Conservation (phyloP, 2,113 vertebrate genomes). For the Chaenocephalus aceratus region DNA sequence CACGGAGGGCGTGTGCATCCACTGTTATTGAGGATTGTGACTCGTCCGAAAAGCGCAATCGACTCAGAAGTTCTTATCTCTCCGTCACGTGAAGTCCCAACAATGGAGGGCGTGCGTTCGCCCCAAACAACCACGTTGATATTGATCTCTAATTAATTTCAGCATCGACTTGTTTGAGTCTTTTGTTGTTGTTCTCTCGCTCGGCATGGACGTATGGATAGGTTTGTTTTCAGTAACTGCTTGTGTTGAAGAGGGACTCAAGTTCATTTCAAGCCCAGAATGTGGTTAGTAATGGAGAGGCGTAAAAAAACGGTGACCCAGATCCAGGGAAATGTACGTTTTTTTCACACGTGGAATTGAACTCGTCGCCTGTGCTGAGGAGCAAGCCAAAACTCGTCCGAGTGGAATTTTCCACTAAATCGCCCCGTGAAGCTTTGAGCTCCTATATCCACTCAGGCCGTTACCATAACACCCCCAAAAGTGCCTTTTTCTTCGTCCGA, state of each 20-base stretch:
- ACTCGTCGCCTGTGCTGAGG: conserved; percentile 6
- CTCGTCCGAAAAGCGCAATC: background rate
- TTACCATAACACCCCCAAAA: conserved; percentile 40
- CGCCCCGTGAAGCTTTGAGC: conserved; percentile 12
- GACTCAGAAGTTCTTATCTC: conserved; percentile 20
- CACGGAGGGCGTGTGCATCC: background rate
- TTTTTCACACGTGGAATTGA: background rate
- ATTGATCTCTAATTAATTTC: conserved; percentile 53
- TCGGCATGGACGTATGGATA: conserved; percentile 45
- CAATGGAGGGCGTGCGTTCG: conserved; percentile 9
- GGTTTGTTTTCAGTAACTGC: conserved; percentile 54
- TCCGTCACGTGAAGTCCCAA: conserved; percentile 20
- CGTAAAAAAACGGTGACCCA: conserved; percentile 1
- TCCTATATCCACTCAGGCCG: conserved; percentile 21
- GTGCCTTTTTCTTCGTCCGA: too few species aligned
- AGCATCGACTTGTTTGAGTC: conserved; percentile 49
- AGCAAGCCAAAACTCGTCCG: conserved; percentile 2
- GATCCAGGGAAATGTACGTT: conserved; percentile 10
- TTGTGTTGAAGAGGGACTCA: conserved; percentile 42
- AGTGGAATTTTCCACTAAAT: conserved; percentile 26
- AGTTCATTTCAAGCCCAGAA: conserved; percentile 49
- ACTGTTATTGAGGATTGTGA: background rate
- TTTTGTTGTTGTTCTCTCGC: conserved; percentile 48
- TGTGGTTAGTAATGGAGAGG: conserved; percentile 41
- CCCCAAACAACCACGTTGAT: conserved; percentile 29